These are phyloP conservation scores for Cremastinae sp. DNA, from an alignment of 2,888 invertebrate genomes.

Conservation along the genomic window DNA sequence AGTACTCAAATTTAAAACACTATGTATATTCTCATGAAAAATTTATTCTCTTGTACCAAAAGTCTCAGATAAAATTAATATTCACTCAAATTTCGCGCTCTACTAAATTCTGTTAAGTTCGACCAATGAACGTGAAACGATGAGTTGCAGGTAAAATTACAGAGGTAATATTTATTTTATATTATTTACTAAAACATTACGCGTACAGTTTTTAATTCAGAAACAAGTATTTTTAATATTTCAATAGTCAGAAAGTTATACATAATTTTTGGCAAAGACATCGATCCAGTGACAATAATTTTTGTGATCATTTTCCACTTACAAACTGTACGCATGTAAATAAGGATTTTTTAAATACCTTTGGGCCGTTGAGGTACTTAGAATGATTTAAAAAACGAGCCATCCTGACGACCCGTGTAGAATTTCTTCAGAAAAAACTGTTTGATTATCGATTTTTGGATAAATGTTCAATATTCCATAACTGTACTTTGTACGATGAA, in stretches of 20 bases:
- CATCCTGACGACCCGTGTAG: constrained; percentile 13
- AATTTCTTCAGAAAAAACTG: not conserved
- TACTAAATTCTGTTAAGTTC: constrained; percentile 1
- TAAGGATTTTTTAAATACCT: constrained; percentile 25
- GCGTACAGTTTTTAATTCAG: no score
- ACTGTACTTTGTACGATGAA: not conserved
- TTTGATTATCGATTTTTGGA: constrained; percentile 37
- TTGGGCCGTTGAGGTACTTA: constrained; percentile 28
- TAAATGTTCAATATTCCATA: constrained; percentile 5
- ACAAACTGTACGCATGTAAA: not conserved
- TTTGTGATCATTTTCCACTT: not conserved
- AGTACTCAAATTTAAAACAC: not conserved
- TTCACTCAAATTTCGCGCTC: not conserved
- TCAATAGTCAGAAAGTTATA: not conserved
- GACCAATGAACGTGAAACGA: constrained; percentile 13
- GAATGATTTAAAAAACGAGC: constrained; percentile 46
- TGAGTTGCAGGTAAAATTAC: not conserved
- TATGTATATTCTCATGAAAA: not conserved
- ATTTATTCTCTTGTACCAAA: no score
- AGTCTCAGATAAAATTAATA: no score
- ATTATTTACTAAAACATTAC: no score
- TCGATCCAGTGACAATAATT: not conserved
- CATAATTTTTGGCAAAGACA: no score
- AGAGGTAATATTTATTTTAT: not conserved
- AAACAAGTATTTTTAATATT: not conserved